Percentiles rank a stretch among this genome's conserved stretches.
phyloP scores from a whole-genome alignment of 1,140 invertebrate genomes.

The Camponotus pennsylvanicus region DNA sequence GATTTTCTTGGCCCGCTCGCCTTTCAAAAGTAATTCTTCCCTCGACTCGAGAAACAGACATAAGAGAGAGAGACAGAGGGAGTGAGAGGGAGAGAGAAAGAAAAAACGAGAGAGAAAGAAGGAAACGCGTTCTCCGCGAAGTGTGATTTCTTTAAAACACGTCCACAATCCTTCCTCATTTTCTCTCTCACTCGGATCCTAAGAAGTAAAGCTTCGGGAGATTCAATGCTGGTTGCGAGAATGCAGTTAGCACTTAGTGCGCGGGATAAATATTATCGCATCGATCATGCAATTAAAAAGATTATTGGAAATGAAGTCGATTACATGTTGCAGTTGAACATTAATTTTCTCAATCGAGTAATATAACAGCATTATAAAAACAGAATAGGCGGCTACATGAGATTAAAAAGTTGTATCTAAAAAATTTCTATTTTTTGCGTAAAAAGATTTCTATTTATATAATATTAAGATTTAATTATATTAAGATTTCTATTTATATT shows the following conservation, averaged over 20 bases:
- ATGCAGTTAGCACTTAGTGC: slow-evolving; percentile 11
- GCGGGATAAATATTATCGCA: slow-evolving; percentile 35
- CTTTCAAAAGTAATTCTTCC: slow-evolving; percentile 67
- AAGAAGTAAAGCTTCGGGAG: slow-evolving; percentile 15
- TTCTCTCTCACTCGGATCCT: slow-evolving; percentile 2
- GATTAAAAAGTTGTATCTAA: background rate
- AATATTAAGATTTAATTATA: too few relatives aligned
- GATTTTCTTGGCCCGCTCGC: slow-evolving; percentile 58
- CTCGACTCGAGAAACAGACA: slow-evolving; percentile 47
- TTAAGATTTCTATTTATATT: background rate
- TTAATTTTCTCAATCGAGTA: too few relatives aligned
- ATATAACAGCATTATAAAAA: background rate
- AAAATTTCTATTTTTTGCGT: background rate
- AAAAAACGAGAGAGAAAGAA: background rate
- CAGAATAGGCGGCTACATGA: background rate
- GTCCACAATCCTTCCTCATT: slow-evolving; percentile 17
- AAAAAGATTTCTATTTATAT: background rate
- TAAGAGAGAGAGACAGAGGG: background rate
- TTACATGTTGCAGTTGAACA: background rate
- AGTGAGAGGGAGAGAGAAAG: background rate
- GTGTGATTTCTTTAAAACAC: slow-evolving; percentile 64
- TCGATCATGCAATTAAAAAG: background rate
- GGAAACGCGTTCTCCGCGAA: slow-evolving; percentile 34
- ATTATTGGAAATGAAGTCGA: background rate
- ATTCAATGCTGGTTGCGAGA: slow-evolving; percentile 29